A percentile compares a stretch with the other conserved stretches of the same genome.
Evolutionary conservation across 2,888 invertebrate genomes (phyloP).

Genomic region (Habroteleia sp.): DNA sequence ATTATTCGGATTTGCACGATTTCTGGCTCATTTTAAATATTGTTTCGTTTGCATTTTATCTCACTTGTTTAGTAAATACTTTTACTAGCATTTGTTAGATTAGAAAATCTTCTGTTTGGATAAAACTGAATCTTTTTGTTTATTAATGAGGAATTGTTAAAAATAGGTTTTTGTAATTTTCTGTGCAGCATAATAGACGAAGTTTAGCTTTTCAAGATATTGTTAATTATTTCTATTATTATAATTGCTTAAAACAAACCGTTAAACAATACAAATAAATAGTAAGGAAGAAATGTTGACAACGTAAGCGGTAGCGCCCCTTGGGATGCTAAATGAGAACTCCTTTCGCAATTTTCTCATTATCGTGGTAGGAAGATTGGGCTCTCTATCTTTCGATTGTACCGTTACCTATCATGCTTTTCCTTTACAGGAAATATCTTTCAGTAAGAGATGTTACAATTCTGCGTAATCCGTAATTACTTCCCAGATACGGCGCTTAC

Average conservation of each 20-base stretch:
- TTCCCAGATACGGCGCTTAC: constrained; percentile 44
- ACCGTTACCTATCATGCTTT: constrained; percentile 49
- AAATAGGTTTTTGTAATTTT: too few species aligned
- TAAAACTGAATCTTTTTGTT: too few species aligned
- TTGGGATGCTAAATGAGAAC: constrained; percentile 36
- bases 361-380: constrained; percentile 66
- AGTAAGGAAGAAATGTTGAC: constrained; percentile 2
- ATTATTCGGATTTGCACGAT: too few species aligned
- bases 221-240: too few species aligned
- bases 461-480: constrained; percentile 61
- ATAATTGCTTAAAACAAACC: background rate
- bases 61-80: too few species aligned
- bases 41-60: too few species aligned
- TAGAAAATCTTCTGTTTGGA: too few species aligned
- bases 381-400: constrained; percentile 40
- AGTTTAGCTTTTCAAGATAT: too few species aligned
- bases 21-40: too few species aligned
- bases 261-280: background rate
- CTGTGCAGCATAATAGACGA: too few species aligned
- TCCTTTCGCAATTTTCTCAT: constrained; percentile 71
- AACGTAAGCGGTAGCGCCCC: background rate
- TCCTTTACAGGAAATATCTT: constrained; percentile 42
- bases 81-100: too few species aligned
- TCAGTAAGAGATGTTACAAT: constrained; percentile 49
- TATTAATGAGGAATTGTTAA: too few species aligned